Percentiles rank a stretch among this genome's conserved stretches.
phyloP scores from a whole-genome alignment of 2,888 invertebrate genomes.

The Bellardia pandia region DNA sequence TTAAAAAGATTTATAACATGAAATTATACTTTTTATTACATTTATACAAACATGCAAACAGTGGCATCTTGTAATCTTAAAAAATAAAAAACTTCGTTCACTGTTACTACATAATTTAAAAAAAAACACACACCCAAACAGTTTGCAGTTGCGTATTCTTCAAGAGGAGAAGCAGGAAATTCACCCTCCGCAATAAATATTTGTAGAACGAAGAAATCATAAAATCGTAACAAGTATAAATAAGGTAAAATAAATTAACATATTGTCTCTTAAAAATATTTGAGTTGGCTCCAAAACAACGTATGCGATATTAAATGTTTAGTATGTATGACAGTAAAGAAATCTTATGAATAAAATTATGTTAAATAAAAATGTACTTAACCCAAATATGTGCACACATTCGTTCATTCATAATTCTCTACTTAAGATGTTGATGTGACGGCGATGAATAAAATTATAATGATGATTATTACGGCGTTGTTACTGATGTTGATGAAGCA shows the following conservation, averaged over 20 bases:
- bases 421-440: slow-evolving; percentile 52
- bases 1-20: no score
- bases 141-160: no score
- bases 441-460: slow-evolving; percentile 14
- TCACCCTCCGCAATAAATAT: background rate
- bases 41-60: background rate
- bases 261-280: background rate
- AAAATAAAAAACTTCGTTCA: background rate
- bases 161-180: background rate
- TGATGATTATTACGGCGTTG: background rate
- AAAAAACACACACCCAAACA: no score
- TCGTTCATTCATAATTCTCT: slow-evolving; percentile 11
- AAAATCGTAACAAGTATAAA: background rate
- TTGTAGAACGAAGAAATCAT: background rate
- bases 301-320: background rate
- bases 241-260: slow-evolving; percentile 1
- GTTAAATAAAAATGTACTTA: slow-evolving; percentile 59
- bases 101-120: no score
- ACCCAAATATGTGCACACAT: slow-evolving; percentile 48
- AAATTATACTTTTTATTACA: no score
- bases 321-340: slow-evolving; percentile 8
- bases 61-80: background rate
- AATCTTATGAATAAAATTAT: slow-evolving; percentile 57
- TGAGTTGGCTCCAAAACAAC: background rate
- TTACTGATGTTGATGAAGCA: background rate